Conservation (phyloP, 1,140 invertebrate species). For the Lamellibrachia luymesi region DNA sequence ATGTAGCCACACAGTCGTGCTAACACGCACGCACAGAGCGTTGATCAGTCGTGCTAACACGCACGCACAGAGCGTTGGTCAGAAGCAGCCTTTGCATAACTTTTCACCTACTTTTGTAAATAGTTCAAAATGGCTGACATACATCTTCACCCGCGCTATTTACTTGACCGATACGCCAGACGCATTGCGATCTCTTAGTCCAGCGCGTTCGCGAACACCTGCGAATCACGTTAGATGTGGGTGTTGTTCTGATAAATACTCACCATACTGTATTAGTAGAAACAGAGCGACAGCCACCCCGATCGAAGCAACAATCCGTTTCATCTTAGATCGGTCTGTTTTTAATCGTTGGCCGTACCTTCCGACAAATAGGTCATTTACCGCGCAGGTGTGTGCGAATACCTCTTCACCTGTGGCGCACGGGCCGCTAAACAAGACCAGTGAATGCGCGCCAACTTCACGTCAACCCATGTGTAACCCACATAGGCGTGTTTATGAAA, state of each 20-base stretch:
- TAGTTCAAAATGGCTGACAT: neutral
- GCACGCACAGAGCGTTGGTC: neutral
- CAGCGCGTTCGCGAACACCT: neutral
- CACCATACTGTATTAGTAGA: neutral
- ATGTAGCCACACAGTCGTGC: neutral
- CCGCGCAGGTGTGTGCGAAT: neutral
- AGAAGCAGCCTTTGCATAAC: neutral
- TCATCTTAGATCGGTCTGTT: neutral
- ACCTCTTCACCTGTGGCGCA: neutral
- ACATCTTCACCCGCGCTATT: neutral
- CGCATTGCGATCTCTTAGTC: neutral
- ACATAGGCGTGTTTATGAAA: neutral
- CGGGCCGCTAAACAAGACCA: neutral
- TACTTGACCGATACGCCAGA: neutral
- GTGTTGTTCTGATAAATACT: neutral
- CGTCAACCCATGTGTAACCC: neutral
- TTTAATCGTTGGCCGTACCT: neutral
- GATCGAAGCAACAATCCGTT: neutral
- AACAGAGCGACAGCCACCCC: neutral
- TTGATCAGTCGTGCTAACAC: neutral
- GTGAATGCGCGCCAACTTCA: neutral
- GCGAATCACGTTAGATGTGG: neutral
- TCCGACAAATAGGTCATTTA: neutral
- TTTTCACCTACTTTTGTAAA: neutral
- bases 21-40: neutral